Evolutionary conservation across 1,140 invertebrate species (phyloP), one percentile per base, ranked within the genome.

Genomic region (Drosophila ironensis): DNA sequence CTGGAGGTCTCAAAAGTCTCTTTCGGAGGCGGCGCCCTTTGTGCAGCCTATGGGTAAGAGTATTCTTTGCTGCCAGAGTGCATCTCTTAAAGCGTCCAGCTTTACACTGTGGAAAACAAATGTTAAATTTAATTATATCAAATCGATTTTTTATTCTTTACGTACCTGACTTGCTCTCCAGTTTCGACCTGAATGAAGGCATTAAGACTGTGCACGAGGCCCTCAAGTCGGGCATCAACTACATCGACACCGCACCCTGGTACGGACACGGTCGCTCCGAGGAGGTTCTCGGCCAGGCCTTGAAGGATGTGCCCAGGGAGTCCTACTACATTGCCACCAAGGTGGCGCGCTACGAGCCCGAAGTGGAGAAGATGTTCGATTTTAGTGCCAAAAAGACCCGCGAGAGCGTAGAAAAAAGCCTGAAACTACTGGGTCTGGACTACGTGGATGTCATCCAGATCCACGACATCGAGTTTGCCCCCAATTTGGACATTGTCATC

Each of bases 361-460:
- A 95, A 52, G 92, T 92, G 14, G 91, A 92, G 24, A 91, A 93
- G 42, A 96, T 97, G 94, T 98, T 98, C 90, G 95, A 99, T 89
- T 98, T 97, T 90, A 93, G 95, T 1, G 91, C 93, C 0, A 93
- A 95, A 66, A 94, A 94, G 90, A 95, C 95, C 0, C 91, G 92
- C 4, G 89, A 92, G 37, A 96, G 94, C 81, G 92, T 99, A n/a
- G 93, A 97, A 40, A 92, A 93, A 24, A 98, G 96, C 82, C 91
- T 98, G 4, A 75, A 93, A 54, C 91, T 92, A 9, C 91, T 99
- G 7, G 93, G 94, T 6, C 71, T 98, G 19, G 93, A 96, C 54
- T 97, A 97, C 88, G 92, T 98, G 0, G 97, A 99, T 90, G 90
- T 98, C 40, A 94, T 98, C 84, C 89, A 98, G 96, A 92, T 98